A percentile compares a stretch with the other conserved stretches of the same genome.
Conservation (phyloP, 2,888 invertebrate genomes). For the Meliscaeva auricollis region DNA sequence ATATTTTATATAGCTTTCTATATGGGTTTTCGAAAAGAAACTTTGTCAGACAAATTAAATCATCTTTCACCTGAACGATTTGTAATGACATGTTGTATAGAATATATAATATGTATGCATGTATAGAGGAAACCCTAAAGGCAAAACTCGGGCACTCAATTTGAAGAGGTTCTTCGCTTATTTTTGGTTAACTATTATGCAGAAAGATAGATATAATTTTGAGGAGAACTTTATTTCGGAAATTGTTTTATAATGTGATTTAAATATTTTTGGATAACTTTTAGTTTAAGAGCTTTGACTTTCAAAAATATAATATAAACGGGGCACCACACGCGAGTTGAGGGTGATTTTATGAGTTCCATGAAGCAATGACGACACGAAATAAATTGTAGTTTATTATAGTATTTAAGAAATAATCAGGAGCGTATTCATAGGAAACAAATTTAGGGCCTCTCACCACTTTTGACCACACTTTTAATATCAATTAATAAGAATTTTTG, state of each 20-base stretch:
- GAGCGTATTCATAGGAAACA: conserved; percentile 16
- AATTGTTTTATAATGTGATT: conserved; percentile 81
- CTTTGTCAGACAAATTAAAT: conserved; percentile 68
- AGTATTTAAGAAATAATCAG: conserved; percentile 7
- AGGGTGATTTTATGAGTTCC: conserved; percentile 19
- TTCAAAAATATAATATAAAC: conserved; percentile 14
- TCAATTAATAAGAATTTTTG: no score
- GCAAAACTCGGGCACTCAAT: conserved; percentile 4
- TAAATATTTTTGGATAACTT: conserved; percentile 64
- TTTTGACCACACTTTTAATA: no score
- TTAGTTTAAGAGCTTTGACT: conserved; percentile 54
- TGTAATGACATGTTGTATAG: conserved; percentile 54
- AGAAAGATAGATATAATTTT: conserved; percentile 44
- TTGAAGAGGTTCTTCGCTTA: conserved; percentile 17
- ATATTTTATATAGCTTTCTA: not conserved
- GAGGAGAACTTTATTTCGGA: conserved; percentile 77
- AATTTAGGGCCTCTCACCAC: no score
- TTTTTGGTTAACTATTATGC: conserved; percentile 30
- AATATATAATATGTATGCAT: no score
- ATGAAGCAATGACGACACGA: conserved; percentile 2
- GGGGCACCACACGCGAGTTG: conserved; percentile 39
- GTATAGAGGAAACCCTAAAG: conserved; percentile 3
- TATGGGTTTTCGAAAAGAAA: conserved; percentile 12
- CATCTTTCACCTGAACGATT: conserved; percentile 66
- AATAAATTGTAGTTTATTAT: not conserved